Evolutionary conservation across 2,113 vertebrate genomes (phyloP).

Genomic region (Diglossa brunneiventris): DNA sequence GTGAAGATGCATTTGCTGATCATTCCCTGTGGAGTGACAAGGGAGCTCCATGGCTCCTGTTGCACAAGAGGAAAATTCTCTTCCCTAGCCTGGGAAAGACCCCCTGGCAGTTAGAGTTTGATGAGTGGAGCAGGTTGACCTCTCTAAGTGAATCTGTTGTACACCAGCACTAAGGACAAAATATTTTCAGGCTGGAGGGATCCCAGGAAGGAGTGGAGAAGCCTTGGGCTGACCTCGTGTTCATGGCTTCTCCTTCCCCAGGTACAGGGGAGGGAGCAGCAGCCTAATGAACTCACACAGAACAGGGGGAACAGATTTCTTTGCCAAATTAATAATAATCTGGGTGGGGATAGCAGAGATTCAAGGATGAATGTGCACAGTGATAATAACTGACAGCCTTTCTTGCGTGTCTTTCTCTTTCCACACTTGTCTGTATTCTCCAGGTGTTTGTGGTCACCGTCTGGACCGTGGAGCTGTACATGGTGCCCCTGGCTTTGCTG

Average conservation of each 20-base stretch:
- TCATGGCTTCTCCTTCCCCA: background rate
- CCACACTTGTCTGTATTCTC: background rate
- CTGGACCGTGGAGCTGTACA: slow-evolving; percentile 93
- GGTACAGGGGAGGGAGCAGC: background rate
- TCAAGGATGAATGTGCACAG: background rate
- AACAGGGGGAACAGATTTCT: background rate
- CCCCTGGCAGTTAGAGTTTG: background rate
- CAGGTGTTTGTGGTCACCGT: slow-evolving; percentile 91
- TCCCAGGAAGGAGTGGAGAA: background rate
- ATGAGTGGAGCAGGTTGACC: background rate
- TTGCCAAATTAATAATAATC: background rate
- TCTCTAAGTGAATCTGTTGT: background rate
- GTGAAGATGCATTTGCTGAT: background rate
- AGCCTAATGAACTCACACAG: background rate
- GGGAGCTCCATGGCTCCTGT: background rate
- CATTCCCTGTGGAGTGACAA: background rate
- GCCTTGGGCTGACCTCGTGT: background rate
- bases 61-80: background rate
- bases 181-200: background rate
- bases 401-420: background rate
- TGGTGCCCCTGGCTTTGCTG: slow-evolving; percentile 90
- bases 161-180: background rate
- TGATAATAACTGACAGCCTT: background rate
- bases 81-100: background rate
- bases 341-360: background rate